Base-by-base conservation (phyloP, 2,797 vertebrate species). In the Cossypha niveicapilla region DNA sequence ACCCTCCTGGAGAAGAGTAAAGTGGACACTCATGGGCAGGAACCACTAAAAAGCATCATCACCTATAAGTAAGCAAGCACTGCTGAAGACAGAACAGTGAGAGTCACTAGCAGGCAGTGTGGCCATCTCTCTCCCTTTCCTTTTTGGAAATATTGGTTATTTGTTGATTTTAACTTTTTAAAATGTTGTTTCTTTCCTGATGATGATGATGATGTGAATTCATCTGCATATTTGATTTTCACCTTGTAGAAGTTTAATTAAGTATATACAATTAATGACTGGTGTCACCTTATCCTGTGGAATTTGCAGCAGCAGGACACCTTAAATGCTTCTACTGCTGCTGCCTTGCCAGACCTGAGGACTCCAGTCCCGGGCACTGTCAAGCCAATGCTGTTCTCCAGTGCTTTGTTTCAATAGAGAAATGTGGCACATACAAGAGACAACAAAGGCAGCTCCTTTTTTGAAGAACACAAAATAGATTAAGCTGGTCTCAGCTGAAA, bases 401-500 rank as follows among this genome's bases (percentile, higher is more conserved):
- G 84, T 32, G 81, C 92, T 96, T 95, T 94, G 92, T 96, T 95
- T 89, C 84, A 45, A 22, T 0, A 56, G 65, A 95, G 90, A 95
- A 96, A 94, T 95, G 94, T 89, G 78, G 77, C 13, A 37, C 75
- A 91, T 86, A 60, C 86, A 92, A 83, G 63, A 84, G 78, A 91
- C 86, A 76, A 89, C 89, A 97, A 94, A 92, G 91, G 82, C 81
- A 94, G 87, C 63, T 80, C 62, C 74, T 80, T 88, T 67, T 93
- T 37, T 92, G 86, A 95, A 90, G 88, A 96, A 86, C 80, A 87
- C 75, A 93, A 96, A 96, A 91, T 89, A 86, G 89, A 93, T 94
- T 95, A 84, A 92, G 73, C 77, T 95, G 83, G 92, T 94, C 93
- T 96, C 90, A 91, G 82, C 91, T 97, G 87, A 92, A 96, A 96